Evolutionary conservation across 2,113 vertebrate genomes (phyloP).

Genomic region (Oncorhynchus nerka): DNA sequence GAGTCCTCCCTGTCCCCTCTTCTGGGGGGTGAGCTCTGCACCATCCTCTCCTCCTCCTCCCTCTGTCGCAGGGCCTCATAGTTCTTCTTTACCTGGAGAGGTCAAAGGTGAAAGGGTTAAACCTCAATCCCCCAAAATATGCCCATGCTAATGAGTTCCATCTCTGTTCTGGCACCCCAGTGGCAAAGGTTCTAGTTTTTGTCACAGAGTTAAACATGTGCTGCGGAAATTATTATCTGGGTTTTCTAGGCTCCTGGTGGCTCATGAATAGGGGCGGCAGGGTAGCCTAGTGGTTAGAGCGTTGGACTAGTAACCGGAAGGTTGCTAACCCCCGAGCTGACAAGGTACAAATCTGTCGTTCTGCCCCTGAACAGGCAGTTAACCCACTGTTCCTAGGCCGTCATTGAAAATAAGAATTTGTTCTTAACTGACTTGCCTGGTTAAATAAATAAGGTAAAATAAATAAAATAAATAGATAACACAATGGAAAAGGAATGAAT

Average conservation of each 20-base stretch:
- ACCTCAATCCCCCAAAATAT: not conserved
- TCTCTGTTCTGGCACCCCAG: not conserved
- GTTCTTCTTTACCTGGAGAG: slow-evolving; percentile 92
- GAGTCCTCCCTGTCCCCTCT: slow-evolving; percentile 80
- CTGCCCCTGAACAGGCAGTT: too few species aligned
- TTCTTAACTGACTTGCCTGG: too few species aligned
- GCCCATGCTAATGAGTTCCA: not conserved
- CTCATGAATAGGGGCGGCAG: slow-evolving; percentile 46
- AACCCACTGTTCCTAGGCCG: too few species aligned
- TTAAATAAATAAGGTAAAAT: too few species aligned
- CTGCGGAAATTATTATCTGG: not conserved
- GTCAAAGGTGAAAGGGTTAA: not conserved
- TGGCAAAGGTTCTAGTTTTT: not conserved
- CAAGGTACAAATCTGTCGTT: too few species aligned
- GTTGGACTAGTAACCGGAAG: too few species aligned
- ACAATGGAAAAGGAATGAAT: slow-evolving; percentile 35
- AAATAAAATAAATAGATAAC: slow-evolving; percentile 15
- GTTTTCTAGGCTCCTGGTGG: slow-evolving; percentile 30
- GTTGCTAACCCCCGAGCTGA: too few species aligned
- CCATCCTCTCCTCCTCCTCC: slow-evolving; percentile 93
- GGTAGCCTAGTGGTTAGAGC: too few species aligned
- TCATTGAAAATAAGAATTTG: too few species aligned
- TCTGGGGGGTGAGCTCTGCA: slow-evolving; percentile 84
- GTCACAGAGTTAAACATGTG: not conserved
- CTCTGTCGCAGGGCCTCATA: slow-evolving; percentile 97